A percentile compares a stretch with the other conserved stretches of the same genome.
These are phyloP conservation scores for Taeniopygia guttata DNA, from an alignment of 2,797 vertebrate genomes.

Conservation along the genomic window DNA sequence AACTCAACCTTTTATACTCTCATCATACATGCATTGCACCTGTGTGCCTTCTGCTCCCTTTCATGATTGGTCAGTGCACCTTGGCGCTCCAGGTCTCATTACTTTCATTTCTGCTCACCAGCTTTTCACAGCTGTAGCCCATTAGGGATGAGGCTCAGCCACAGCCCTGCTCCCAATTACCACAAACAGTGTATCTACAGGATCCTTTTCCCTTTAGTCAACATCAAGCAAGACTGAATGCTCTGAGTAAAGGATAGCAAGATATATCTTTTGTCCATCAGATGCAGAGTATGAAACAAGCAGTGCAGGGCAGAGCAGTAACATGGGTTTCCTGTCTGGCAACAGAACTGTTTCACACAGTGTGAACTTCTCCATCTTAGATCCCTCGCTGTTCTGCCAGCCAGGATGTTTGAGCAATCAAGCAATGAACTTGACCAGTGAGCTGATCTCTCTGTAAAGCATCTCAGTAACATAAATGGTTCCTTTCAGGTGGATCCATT, in stretches of 20 bases:
- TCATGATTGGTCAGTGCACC: not conserved
- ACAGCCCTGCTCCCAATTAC: not conserved
- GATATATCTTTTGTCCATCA: not conserved
- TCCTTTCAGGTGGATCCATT: not conserved
- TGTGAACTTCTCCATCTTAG: not conserved
- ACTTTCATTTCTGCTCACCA: not conserved
- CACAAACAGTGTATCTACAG: not conserved
- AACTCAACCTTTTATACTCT: not conserved
- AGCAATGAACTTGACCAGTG: not conserved
- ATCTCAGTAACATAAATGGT: not conserved
- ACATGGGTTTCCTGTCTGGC: not conserved
- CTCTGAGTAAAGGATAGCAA: not conserved
- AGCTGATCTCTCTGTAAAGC: not conserved
- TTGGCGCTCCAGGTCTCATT: not conserved
- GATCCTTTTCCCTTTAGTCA: not conserved
- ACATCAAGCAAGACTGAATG: not conserved
- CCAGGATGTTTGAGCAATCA: not conserved
- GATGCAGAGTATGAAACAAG: not conserved
- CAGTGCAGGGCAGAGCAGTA: not conserved
- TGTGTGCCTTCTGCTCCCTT: not conserved
- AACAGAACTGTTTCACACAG: not conserved
- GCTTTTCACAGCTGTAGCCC: not conserved
- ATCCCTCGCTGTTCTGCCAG: not conserved
- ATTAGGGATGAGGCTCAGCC: not conserved
- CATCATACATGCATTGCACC: not conserved